phyloP scores from a whole-genome alignment of 2,888 invertebrate species.

The Hydropsyche betteni region DNA sequence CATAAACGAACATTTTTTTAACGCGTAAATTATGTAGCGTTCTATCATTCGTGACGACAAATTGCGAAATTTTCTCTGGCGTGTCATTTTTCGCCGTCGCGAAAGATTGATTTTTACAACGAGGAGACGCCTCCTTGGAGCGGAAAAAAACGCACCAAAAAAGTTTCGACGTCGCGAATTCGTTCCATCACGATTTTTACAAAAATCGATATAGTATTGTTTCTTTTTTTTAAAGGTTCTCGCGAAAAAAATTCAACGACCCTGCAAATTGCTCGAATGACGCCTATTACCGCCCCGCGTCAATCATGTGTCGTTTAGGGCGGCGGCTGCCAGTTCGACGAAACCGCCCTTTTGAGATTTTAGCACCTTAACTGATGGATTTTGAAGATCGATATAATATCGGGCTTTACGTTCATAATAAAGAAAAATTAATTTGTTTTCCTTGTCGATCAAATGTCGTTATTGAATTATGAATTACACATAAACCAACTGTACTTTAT shows the following conservation, averaged over 20 bases:
- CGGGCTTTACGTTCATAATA: too few species aligned
- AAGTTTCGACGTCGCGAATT: too few species aligned
- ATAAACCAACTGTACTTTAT: too few species aligned
- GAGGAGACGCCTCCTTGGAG: conserved; percentile 3
- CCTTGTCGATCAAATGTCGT: too few species aligned
- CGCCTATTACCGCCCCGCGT: conserved; percentile 16
- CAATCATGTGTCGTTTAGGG: conserved; percentile 20
- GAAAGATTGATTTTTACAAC: conserved; percentile 48
- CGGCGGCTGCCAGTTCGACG: neutral
- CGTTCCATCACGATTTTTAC: too few species aligned
- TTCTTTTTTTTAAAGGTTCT: too few species aligned
- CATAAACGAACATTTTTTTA: neutral
- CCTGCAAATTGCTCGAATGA: conserved; percentile 5
- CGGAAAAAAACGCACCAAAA: too few species aligned
- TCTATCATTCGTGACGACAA: conserved; percentile 11
- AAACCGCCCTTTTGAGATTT: conserved; percentile 7
- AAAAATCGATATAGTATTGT: too few species aligned
- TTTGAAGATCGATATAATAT: too few species aligned
- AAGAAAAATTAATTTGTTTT: too few species aligned
- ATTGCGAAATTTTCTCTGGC: conserved; percentile 6
- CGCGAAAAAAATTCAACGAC: too few species aligned
- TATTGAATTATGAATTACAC: too few species aligned
- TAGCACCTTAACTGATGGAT: neutral
- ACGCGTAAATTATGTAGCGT: conserved; percentile 3
- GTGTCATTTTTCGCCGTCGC: conserved; percentile 46